Evolutionary conservation across 64 coral and sea anemone species (phyloP).

Genomic region (Montipora sp.): DNA sequence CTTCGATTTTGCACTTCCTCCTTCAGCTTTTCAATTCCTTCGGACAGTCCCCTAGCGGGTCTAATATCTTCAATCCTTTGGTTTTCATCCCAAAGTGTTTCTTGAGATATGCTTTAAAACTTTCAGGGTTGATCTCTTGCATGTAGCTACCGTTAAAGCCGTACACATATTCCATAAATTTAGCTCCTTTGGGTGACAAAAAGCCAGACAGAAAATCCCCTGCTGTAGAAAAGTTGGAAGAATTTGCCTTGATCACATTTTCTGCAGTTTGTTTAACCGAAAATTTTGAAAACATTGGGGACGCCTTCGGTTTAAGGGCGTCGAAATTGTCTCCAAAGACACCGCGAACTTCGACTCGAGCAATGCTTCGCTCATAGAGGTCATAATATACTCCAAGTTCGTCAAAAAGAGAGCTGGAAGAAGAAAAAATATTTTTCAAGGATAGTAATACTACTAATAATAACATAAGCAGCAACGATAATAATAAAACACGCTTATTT

Average conservation of each 20-base stretch:
- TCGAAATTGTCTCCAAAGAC: neutral
- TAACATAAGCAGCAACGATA: too few relatives aligned
- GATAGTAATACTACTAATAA: too few relatives aligned
- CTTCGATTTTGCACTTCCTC: neutral
- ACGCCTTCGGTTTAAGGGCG: neutral
- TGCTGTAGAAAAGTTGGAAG: neutral
- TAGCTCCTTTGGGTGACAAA: slow-evolving; percentile 1
- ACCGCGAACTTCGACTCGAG: slow-evolving; percentile 12
- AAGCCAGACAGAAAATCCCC: slow-evolving; percentile 1
- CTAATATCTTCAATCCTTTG: fast-evolving
- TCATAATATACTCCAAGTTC: fast-evolving
- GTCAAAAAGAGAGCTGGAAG: neutral
- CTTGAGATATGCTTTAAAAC: neutral
- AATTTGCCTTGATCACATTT: neutral
- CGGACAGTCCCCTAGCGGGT: neutral
- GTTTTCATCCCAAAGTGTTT: neutral
- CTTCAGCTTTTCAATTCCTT: neutral
- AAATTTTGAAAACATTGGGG: neutral
- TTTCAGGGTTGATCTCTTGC: neutral
- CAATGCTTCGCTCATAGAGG: neutral
- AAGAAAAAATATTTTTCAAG: neutral
- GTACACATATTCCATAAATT: neutral
- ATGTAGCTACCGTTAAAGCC: neutral
- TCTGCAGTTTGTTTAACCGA: neutral
- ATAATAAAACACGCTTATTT: too few relatives aligned